phyloP scores from a whole-genome alignment of 2,797 vertebrate genomes.

The Manis pentadactyla region DNA sequence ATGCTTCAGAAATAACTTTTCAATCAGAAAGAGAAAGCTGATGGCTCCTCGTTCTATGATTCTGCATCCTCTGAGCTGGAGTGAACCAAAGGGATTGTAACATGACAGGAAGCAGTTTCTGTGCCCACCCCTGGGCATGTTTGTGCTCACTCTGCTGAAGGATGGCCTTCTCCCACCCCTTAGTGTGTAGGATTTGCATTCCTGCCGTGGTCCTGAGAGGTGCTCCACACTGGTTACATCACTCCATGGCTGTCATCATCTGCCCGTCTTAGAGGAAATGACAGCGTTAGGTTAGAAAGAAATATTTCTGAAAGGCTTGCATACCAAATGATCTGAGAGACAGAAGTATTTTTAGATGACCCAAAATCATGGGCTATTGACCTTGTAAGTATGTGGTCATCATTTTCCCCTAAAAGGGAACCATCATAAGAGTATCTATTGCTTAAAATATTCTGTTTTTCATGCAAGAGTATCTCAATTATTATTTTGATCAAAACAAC shows the following conservation, averaged over 20 bases:
- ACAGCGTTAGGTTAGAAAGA: not conserved
- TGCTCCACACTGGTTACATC: rapidly evolving
- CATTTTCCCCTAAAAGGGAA: not conserved
- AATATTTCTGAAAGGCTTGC: not conserved
- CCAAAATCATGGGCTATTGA: not conserved
- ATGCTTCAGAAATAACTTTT: constrained; percentile 53
- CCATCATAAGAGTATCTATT: not conserved
- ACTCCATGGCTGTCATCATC: not conserved
- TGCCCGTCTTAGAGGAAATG: not conserved
- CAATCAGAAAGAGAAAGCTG: not conserved
- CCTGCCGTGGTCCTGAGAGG: rapidly evolving
- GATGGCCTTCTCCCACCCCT: no score
- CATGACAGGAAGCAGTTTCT: not conserved
- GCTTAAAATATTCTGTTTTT: not conserved
- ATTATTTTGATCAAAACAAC: not conserved
- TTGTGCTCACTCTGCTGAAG: not conserved
- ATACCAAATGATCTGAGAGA: not conserved
- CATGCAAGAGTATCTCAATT: not conserved
- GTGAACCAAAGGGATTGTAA: not conserved
- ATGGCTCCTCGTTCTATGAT: not conserved
- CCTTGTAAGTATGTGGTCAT: not conserved
- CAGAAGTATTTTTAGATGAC: not conserved
- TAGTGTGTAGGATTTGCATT: rapidly evolving
- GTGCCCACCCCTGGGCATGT: rapidly evolving
- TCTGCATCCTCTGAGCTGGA: not conserved